Conservation (phyloP, 2,888 invertebrate genomes). For the Sinopyrophorus schimmeli region DNA sequence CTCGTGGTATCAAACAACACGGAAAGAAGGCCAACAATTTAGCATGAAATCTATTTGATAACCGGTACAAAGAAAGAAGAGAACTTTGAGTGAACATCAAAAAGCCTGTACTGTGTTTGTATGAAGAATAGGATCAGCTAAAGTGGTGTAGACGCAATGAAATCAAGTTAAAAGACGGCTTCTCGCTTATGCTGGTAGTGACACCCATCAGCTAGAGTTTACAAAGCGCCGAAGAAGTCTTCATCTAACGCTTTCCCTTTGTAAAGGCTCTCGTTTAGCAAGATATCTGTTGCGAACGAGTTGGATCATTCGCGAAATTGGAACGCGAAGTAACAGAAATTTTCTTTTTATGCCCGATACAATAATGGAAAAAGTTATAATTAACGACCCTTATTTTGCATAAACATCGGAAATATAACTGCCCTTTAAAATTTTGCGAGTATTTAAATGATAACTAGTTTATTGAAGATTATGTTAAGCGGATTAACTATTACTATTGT, state of each 20-base stretch:
- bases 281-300: conserved; percentile 45
- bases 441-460: too few species aligned
- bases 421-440: too few species aligned
- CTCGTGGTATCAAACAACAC: conserved; percentile 1
- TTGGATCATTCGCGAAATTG: conserved; percentile 45
- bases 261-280: conserved; percentile 46
- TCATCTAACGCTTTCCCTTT: conserved; percentile 42
- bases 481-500: too few species aligned
- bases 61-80: conserved; percentile 43
- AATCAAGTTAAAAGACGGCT: conserved; percentile 36
- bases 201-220: conserved; percentile 46
- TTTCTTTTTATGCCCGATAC: conserved; percentile 47
- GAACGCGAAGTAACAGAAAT: conserved; percentile 46
- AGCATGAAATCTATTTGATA: conserved; percentile 34
- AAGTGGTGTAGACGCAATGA: conserved; percentile 37
- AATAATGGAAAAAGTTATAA: conserved; percentile 50
- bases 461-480: too few species aligned
- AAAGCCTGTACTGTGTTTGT: conserved; percentile 44
- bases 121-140: conserved; percentile 38
- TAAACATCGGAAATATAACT: conserved; percentile 22
- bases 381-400: conserved; percentile 41
- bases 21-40: conserved; percentile 20
- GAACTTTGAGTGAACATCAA: conserved; percentile 46
- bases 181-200: conserved; percentile 41
- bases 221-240: conserved; percentile 46